Evolutionary conservation across 2,797 vertebrate species (phyloP), one percentile per base, ranked within the genome.

Genomic region (Loriculus beryllinus): DNA sequence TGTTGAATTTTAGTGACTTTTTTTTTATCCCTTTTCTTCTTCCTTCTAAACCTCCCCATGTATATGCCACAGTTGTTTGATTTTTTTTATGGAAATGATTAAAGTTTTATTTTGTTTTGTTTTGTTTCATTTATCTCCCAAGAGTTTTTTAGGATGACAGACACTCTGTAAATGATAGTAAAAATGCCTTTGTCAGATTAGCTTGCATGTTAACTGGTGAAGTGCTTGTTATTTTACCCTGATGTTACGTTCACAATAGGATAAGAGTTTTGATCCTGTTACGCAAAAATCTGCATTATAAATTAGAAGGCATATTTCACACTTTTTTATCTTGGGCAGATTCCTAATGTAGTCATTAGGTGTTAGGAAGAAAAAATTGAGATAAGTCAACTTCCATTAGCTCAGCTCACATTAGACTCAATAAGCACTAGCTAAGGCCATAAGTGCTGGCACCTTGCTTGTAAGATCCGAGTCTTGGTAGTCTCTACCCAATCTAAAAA

Each of bases 221-320:
- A 96, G 92, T 39, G 85, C 93, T 94, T 95, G 86, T 90, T 96
- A 90, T 95, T 97, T 94, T 92, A 54, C 69, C 89, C 82, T 85
- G 89, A 78, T 96, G 72, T 92, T 93, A 48, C 82, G 71, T 95
- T 95, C 94, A 82, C 81, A 95, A 86, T 96, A 95, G 86, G 80
- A 23, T 71, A 95, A 95, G 96, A 93, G 94, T 95, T 95, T 95
- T 97, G 94, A 95, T 95, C 90, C 95, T 86, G 94, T 79, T 96
- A 96, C 95, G 95, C 89, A 96, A 96, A 97, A 96, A 96, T 95
- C 93, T 96, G 82, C 92, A 96, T 96, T 95, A 94, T 79, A 94
- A 96, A 96, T 93, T 77, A 96, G 92, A 84, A 96, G 86, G 42
- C 93, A 92, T 92, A 92, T 94, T 96, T 96, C 95, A 93, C 89